Evolutionary conservation across 2,797 vertebrate genomes (phyloP).

Genomic region (Melanotaenia maccullochi): DNA sequence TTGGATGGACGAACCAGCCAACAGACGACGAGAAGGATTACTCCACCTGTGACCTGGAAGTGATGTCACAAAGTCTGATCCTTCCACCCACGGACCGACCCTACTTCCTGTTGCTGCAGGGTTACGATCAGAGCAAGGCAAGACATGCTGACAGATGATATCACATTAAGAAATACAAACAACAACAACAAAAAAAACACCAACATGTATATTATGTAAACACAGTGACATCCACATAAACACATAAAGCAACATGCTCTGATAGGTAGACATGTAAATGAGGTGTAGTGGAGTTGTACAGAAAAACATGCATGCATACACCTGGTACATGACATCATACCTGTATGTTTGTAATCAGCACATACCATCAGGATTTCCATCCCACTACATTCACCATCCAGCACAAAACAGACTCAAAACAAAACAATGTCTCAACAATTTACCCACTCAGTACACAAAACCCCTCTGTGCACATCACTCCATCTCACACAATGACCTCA

Average conservation of each 20-base stretch:
- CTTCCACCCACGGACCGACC: constrained; percentile 91
- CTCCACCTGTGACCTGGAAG: constrained; percentile 88
- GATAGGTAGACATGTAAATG: constrained; percentile 40
- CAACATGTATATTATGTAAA: constrained; percentile 28
- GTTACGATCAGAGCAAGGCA: constrained; percentile 92
- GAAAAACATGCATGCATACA: constrained; percentile 50
- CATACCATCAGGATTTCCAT: constrained; percentile 84
- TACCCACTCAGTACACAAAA: constrained; percentile 64
- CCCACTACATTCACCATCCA: constrained; percentile 68
- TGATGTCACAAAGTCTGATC: constrained; percentile 92
- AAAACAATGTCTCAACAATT: constrained; percentile 75
- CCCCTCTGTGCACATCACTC: constrained; percentile 75
- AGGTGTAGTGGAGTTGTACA: constrained; percentile 35
- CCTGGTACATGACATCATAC: constrained; percentile 82
- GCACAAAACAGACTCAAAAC: constrained; percentile 78
- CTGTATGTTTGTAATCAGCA: constrained; percentile 83
- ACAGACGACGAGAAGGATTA: constrained; percentile 79
- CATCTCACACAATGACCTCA: constrained; percentile 83
- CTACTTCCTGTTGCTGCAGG: constrained; percentile 92
- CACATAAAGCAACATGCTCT: constrained; percentile 22
- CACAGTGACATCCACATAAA: constrained; percentile 19
- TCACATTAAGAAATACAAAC: constrained; percentile 48
- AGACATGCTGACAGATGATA: constrained; percentile 78
- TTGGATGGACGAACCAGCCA: constrained; percentile 73
- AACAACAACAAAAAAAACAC: constrained; percentile 33